Evolutionary conservation across 2,113 vertebrate species (phyloP), one percentile per base, ranked within the genome.

Genomic region (Podarcis cretensis): DNA sequence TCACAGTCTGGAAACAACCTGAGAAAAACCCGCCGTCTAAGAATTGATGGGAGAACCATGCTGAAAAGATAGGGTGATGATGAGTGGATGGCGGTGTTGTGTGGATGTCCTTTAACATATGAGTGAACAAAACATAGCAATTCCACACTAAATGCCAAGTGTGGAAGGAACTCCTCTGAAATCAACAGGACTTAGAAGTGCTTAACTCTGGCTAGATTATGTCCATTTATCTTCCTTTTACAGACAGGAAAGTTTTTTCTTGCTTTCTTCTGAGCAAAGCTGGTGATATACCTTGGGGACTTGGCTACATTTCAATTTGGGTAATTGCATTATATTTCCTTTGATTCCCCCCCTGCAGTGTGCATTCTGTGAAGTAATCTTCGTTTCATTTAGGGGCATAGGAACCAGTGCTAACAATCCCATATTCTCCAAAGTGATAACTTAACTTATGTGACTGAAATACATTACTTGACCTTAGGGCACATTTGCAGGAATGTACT

Each of bases 241-340:
- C 32, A 81, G 80, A 12, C 80, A 68, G 63, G 20, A 81, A 21
- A 83, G 63, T 30, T n/a, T 57, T 59, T 80, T 40, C 25, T 25
- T n/a, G 12, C 30, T 37, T 27, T 14, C 8, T 48, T 23, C 66
- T 3, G 43, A 40, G 63, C 65, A 27, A 21, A 27, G 25, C 12
- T 83, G 37, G 35, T 43, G 81, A 83, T 43, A 83, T 91, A 91
- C n/a, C 54, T 73, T 0, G 0, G 18, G 85, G 2, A 57, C 88
- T 73, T 82, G 54, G 43, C 85, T 89, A 25, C 20, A 6, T 66
- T 90, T 80, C 86, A 88, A 57, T 86, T 48, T 89, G 85, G 75
- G 82, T 76, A n/a, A 48, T 63, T 73, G 21, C 74, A 20, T 14
- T 78, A 78, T 84, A 80, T 57, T 32, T 4, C 0, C 0, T 0